Evolutionary conservation across 2,797 vertebrate species (phyloP).

Genomic region (Poeciliopsis turneri): DNA sequence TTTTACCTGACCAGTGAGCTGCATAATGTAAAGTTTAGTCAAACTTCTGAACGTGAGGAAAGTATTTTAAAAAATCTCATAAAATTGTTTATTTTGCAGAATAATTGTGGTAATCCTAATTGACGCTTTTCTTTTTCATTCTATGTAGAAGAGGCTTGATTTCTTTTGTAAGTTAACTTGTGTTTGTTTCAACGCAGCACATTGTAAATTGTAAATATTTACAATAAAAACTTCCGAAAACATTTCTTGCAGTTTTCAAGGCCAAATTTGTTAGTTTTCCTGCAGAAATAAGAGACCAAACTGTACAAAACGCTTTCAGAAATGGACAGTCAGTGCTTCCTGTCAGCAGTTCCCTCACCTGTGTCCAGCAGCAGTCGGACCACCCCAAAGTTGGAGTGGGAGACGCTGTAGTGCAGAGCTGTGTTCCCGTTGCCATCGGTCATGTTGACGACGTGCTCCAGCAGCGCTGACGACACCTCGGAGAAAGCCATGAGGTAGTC

Average conservation of each 20-base stretch:
- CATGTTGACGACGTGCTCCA: constrained; percentile 91
- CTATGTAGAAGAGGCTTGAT: no score
- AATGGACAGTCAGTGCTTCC: neutral
- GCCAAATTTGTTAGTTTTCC: neutral
- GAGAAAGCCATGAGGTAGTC: constrained; percentile 87
- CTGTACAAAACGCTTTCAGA: neutral
- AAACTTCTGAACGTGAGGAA: no score
- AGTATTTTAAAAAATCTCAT: no score
- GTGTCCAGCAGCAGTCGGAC: constrained; percentile 90
- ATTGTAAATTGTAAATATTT: neutral
- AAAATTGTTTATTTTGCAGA: neutral
- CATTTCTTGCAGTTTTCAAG: neutral
- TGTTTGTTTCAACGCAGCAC: neutral
- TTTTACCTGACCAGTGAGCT: neutral
- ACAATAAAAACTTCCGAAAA: neutral
- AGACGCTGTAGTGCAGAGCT: constrained; percentile 96
- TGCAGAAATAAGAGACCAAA: neutral
- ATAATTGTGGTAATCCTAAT: no score
- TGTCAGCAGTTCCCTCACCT: constrained; percentile 70
- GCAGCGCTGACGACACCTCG: constrained; percentile 82
- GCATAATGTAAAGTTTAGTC: no score
- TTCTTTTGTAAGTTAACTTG: neutral
- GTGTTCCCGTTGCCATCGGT: constrained; percentile 94
- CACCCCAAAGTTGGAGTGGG: constrained; percentile 94
- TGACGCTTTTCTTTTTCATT: no score